Conservation (phyloP, 2,797 vertebrate genomes). For the Tadarida brasiliensis region DNA sequence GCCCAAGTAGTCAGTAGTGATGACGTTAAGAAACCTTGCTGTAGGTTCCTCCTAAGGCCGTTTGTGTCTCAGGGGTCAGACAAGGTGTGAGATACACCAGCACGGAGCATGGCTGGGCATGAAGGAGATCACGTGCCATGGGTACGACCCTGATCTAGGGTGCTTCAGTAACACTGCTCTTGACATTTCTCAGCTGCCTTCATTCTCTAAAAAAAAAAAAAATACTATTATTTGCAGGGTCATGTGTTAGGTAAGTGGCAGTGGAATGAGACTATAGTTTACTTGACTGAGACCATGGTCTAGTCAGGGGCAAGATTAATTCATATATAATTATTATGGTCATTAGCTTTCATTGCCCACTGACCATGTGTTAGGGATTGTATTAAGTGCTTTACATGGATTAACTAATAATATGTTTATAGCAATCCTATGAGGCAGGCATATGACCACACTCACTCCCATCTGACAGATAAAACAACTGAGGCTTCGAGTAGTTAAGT, state of each 20-base stretch:
- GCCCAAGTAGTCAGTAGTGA: neutral
- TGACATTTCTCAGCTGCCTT: neutral
- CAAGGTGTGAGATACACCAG: neutral
- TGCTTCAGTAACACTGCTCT: neutral
- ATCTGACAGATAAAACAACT: neutral
- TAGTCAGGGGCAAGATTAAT: neutral
- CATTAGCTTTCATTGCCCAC: neutral
- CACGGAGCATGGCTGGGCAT: neutral
- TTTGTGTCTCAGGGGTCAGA: neutral
- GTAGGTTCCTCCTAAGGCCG: neutral
- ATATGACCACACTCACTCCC: neutral
- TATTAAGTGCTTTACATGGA: neutral
- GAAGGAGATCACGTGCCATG: fast-evolving
- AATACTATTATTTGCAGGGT: neutral
- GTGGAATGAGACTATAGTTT: neutral
- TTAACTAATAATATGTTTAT: neutral
- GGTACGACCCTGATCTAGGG: neutral
- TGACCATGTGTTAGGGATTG: neutral
- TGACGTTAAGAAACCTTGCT: neutral
- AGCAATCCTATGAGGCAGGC: neutral
- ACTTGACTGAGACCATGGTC: neutral
- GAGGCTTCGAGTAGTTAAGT: neutral
- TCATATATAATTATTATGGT: neutral
- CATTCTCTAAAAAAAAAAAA: neutral
- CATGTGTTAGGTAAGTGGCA: neutral